Base-by-base conservation (phyloP, 2,797 vertebrate genomes). In the Sandelia bainsii region DNA sequence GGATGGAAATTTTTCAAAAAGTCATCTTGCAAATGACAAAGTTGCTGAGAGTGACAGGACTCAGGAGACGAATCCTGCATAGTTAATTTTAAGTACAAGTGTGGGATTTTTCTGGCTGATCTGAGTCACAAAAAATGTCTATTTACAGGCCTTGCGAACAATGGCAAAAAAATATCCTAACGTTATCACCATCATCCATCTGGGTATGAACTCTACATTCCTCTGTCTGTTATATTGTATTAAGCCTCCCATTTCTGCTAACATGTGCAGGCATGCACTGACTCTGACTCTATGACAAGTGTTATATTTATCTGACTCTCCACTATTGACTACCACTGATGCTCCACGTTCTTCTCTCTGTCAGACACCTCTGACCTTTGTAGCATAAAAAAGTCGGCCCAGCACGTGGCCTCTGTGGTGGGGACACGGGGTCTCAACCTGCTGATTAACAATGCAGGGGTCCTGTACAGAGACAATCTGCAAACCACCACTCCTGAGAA, bases 391-490 rank as follows among this genome's bases (percentile, higher is more conserved):
- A 48, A 79, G 42, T 75, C 80, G 1, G 64, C 74, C 7, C 64
- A 80, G 58, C 76, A 79, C 73, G 91, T 90, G 58, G 77, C 62
- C 50, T 71, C 83, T 54, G 50, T 60, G 17, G n/a, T 91, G 32
- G 80, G 85, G 48, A 62, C 32, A 0, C 75, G 29, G 3, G 91
- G 90, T 34, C 80, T 93, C 23, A 92, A 93, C 73, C 77, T 91
- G 60, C 75, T 92, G 69, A 75, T 93, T 37, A 94, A 91, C 85
- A 93, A 92, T 4, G 82, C 90, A 1, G 91, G 51, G 16, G 32
- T 90, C 22, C 13, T 81, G 20, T 11, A 5, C 17, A 45, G 4
- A 3, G 48, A 39, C 44, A 52, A 1, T n/a, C 22, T 90, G 54
- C 52, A 77, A 67, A 72, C 69, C 8, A 56, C 73, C 62, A 83